A percentile compares a stretch with the other conserved stretches of the same genome.
Evolutionary conservation across 2,888 invertebrate genomes (phyloP).

Genomic region (Polydrusus tereticollis): DNA sequence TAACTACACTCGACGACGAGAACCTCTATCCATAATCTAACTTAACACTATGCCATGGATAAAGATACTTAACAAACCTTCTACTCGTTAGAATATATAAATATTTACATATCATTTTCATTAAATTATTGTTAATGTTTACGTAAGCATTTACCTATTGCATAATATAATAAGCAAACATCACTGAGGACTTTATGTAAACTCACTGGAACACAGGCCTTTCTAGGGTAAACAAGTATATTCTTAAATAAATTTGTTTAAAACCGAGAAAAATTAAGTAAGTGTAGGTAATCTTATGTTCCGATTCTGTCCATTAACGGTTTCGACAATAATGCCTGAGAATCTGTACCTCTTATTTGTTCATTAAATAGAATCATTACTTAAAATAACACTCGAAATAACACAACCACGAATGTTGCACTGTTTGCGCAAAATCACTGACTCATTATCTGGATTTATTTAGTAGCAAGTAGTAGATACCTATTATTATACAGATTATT

Average conservation of each 20-base stretch:
- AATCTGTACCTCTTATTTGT: not conserved
- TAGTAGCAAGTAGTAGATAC: too few species aligned
- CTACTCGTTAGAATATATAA: constrained; percentile 19
- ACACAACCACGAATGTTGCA: too few species aligned
- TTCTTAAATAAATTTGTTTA: constrained; percentile 28
- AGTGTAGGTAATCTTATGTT: not conserved
- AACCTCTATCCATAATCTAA: constrained; percentile 10
- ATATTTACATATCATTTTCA: constrained; percentile 29
- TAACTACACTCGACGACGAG: too few species aligned
- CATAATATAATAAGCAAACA: constrained; percentile 32
- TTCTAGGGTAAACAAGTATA: constrained; percentile 18
- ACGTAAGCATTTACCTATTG: constrained; percentile 25
- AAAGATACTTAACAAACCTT: constrained; percentile 17
- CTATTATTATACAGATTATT: too few species aligned
- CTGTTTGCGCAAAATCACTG: too few species aligned
- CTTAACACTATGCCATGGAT: not conserved
- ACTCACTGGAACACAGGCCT: constrained; percentile 19
- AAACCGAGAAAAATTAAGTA: constrained; percentile 5
- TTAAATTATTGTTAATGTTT: constrained; percentile 29
- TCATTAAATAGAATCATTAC: too few species aligned
- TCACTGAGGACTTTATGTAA: constrained; percentile 18
- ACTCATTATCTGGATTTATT: too few species aligned
- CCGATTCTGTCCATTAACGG: not conserved
- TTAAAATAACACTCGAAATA: too few species aligned
- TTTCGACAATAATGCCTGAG: not conserved